Percentiles rank a stretch among this genome's conserved stretches.
Evolutionary conservation across 2,888 invertebrate genomes (phyloP).

Genomic region (Ariolimax columbianus): DNA sequence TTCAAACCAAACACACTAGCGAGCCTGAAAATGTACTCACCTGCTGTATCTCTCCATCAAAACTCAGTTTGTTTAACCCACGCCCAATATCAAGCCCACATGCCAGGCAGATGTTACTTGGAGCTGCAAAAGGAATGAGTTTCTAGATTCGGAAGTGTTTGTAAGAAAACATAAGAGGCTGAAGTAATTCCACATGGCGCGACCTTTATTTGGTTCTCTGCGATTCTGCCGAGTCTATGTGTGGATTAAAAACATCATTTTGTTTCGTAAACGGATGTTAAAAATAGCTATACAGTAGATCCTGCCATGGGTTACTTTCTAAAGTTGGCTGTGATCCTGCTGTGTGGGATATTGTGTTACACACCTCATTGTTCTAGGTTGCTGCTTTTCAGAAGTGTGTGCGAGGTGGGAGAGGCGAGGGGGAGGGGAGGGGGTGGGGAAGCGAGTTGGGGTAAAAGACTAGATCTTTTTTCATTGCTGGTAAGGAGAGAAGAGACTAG

Average conservation of each 20-base stretch:
- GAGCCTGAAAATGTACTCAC: background rate
- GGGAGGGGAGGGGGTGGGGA: too few species aligned
- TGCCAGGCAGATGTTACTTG: slow-evolving; percentile 33
- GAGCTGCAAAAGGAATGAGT: slow-evolving; percentile 28
- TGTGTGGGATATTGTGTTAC: too few species aligned
- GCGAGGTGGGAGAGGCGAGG: too few species aligned
- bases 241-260: background rate
- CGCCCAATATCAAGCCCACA: slow-evolving; percentile 43
- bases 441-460: too few species aligned
- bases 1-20: background rate
- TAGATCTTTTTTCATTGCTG: too few species aligned
- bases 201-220: background rate
- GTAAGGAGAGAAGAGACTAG: too few species aligned
- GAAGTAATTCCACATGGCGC: background rate
- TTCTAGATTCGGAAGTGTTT: background rate
- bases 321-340: too few species aligned
- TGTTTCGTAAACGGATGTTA: too few species aligned
- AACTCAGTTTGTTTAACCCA: slow-evolving; percentile 40
- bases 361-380: too few species aligned
- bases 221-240: background rate
- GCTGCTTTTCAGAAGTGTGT: too few species aligned
- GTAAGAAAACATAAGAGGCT: background rate
- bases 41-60: slow-evolving; percentile 40
- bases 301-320: too few species aligned
- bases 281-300: too few species aligned